Conservation (phyloP, 2,797 vertebrate species). For the Helostoma temminkii region DNA sequence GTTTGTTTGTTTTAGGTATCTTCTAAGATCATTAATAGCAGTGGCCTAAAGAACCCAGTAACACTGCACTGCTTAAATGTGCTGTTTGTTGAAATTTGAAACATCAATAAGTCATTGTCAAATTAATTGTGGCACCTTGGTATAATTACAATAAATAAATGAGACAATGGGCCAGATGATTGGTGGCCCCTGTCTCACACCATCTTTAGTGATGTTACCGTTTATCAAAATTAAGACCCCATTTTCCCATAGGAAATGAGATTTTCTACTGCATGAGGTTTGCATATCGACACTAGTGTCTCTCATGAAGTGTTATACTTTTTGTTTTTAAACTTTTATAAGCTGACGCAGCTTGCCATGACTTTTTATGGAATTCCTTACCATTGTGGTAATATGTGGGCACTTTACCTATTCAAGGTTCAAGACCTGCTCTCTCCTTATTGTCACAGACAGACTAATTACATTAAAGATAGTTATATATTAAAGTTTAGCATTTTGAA, state of each 20-base stretch:
- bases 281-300: background rate
- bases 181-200: constrained; percentile 56
- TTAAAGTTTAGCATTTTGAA: too few relatives aligned
- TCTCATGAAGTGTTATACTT: background rate
- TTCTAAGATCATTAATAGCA: constrained; percentile 22
- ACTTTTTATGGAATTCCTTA: too few relatives aligned
- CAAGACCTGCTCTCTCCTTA: background rate
- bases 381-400: too few relatives aligned
- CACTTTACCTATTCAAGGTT: background rate
- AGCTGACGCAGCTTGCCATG: too few relatives aligned
- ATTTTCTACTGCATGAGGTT: constrained; percentile 5
- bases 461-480: too few relatives aligned
- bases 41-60: background rate
- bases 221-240: constrained; percentile 50
- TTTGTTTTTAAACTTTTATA: too few relatives aligned
- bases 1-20: background rate
- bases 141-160: constrained; percentile 70
- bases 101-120: constrained; percentile 63
- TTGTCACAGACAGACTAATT: background rate
- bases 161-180: constrained; percentile 61
- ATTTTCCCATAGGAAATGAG: constrained; percentile 32
- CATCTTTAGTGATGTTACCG: constrained; percentile 58
- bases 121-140: constrained; percentile 67
- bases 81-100: constrained; percentile 20
- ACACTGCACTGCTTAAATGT: constrained; percentile 31